Evolutionary conservation across 2,888 invertebrate species (phyloP), one percentile per base, ranked within the genome.

Genomic region (Orthonychiurus folsomi): DNA sequence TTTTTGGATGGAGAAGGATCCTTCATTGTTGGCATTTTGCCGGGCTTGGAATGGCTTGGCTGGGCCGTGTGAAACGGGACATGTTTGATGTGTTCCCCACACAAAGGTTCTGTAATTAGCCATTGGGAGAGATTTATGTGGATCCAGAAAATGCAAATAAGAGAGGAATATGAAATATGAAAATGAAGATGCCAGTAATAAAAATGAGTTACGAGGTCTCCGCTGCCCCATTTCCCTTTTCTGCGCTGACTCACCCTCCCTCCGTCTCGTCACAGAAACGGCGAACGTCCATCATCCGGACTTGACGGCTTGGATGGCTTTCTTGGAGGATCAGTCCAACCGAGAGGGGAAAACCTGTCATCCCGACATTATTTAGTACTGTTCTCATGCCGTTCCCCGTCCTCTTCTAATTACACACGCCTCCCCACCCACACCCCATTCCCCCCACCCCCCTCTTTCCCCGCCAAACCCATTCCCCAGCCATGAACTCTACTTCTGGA

Each of bases 31-130:
- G 60, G 60, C 60, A 60, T 15, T 15, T n/a, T 60, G 60, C 60
- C 60, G 53, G 54, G 2, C 28, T 37, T 18, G 48, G 23, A 23
- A 3, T 21, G 21, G 47, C n/a, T n/a, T 48, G 50, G 25, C 15
- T 20, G 59, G 54, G 50, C 37, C 59, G 66, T 67, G 66, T 67
- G 66, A 67, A 66, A 67, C 68, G 68, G 69, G 69, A 68, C n/a
- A n/a, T n/a, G n/a, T n/a, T n/a, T n/a, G n/a, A n/a, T n/a, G n/a
- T n/a, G n/a, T n/a, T n/a, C n/a, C n/a, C n/a, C n/a, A n/a, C 67
- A 70, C 69, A 69, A 69, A 69, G 69, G 68, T 68, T n/a, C n/a
- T n/a, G 68, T 71, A 71, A 71, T 71, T 71, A 71, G 71, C 69
- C 68, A 71, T 71, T 69, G 68, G 68, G 67, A 66, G 67, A 68